Percentiles rank a stretch among this genome's conserved stretches.
Conservation (phyloP, 1,140 invertebrate species). For the Centruroides sculpturatus region DNA sequence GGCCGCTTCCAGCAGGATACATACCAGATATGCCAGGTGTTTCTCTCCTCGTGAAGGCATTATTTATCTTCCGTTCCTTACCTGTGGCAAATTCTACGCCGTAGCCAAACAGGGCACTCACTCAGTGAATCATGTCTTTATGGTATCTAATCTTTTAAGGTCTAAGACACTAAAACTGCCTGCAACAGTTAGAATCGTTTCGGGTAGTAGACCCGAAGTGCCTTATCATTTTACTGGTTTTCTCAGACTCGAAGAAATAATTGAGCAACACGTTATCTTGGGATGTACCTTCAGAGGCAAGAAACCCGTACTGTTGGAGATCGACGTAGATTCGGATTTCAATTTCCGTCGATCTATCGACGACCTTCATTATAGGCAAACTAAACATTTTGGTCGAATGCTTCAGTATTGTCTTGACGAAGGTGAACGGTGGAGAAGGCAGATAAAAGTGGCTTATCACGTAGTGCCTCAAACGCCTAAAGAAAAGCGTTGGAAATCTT, state of each 20-base stretch:
- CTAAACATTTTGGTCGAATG: no score
- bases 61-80: slow-evolving; percentile 27
- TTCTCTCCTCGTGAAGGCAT: slow-evolving; percentile 28
- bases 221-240: slow-evolving; percentile 27
- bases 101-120: slow-evolving; percentile 23
- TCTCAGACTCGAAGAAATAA: slow-evolving; percentile 24
- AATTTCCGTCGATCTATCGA: slow-evolving; percentile 11
- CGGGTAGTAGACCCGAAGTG: slow-evolving; percentile 23
- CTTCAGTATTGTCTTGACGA: slow-evolving; percentile 4
- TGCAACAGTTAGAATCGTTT: slow-evolving; percentile 25
- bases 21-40: slow-evolving; percentile 25
- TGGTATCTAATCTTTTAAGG: slow-evolving; percentile 25
- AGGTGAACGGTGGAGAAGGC: slow-evolving; percentile 7
- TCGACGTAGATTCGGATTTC: slow-evolving; percentile 27
- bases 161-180: slow-evolving; percentile 20
- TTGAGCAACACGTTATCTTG: slow-evolving; percentile 27
- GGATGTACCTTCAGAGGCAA: slow-evolving; percentile 28
- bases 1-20: no score
- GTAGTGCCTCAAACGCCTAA: background rate
- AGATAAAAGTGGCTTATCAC: slow-evolving; percentile 13
- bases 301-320: slow-evolving; percentile 27
- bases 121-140: slow-evolving; percentile 26
- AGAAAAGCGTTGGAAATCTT: no score
- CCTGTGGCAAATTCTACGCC: slow-evolving; percentile 28
- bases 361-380: no score